Evolutionary conservation across 2,113 vertebrate species (phyloP).

Genomic region (Phoenicopterus ruber): DNA sequence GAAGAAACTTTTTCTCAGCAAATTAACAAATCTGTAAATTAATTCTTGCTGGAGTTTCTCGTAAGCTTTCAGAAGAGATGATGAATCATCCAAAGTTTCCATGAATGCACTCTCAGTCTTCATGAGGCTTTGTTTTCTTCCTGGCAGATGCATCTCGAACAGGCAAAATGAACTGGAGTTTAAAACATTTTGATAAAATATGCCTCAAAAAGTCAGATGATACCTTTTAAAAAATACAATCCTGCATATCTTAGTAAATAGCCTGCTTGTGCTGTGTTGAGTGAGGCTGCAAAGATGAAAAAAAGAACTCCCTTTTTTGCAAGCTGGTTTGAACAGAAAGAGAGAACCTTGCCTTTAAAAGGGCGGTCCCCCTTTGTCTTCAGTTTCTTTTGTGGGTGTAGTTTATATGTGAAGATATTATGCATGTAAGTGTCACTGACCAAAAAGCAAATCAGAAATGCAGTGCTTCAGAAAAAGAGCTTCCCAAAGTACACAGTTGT

Average conservation of each 20-base stretch:
- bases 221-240: background rate
- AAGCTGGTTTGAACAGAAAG: background rate
- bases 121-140: slow-evolving; percentile 8
- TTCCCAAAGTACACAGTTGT: background rate
- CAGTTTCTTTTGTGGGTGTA: background rate
- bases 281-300: background rate
- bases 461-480: background rate
- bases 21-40: background rate
- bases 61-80: background rate
- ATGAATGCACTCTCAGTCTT: background rate
- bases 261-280: background rate
- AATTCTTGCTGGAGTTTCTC: background rate
- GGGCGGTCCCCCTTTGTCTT: background rate
- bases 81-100: background rate
- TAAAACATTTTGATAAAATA: background rate
- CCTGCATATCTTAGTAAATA: background rate
- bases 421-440: background rate
- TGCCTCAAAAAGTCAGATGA: background rate
- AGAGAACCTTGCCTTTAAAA: background rate
- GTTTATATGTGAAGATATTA: background rate
- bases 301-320: background rate
- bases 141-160: background rate
- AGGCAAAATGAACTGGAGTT: background rate
- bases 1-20: background rate
- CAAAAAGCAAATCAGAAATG: background rate